Evolutionary conservation across 2,797 vertebrate species (phyloP), one percentile per base, ranked within the genome.

Genomic region (Pangasius sanitwongsei): DNA sequence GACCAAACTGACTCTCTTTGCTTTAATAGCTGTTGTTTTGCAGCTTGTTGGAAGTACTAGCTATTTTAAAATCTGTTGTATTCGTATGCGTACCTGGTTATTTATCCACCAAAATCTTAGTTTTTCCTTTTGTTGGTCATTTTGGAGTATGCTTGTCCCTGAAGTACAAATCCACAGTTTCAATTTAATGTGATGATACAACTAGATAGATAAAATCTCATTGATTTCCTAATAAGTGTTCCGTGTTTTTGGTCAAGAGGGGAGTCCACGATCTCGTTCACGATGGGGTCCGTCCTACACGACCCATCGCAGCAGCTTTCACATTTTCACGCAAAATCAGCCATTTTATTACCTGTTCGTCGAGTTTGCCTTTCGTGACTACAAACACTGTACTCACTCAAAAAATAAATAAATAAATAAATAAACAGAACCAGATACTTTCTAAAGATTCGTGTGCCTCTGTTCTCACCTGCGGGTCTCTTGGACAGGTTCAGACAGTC

Each of bases 401-500:
- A 53, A 59, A 61, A 20, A 37, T 37, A 41, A 41, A 41, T 37
- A 41, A 41, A 41, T 41, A 23, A 65, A 48, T 9, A 48, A 48
- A 48, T 9, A 75, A 75, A 28, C 20, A 8, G 16, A 37, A 72
- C 20, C 37, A 75, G 74, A 50, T 28, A 75, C 74, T 25, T 48
- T 75, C 23, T n/a, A 50, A 50, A 78, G 75, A 9, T 7, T 7
- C 0, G 13, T n/a, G 16, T 81, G 37, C 11, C 18, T 69, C 18
- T 20, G 44, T 70, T 85, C 95, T 92, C 90, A 97, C 99, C 99
- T 97, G 98, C 98, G 84, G 99, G 99, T 91, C 98, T 97, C 94
- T 98, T 99, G 91, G 97, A 97, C 93, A 99, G 94, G 95, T 98
- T 98, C 94, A 99, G 97, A 93, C 99, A 99, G 95, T 99, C 98